These are phyloP conservation scores for Monomorium pharaonis DNA, from an alignment of 1,140 invertebrate genomes.

Conservation along the genomic window DNA sequence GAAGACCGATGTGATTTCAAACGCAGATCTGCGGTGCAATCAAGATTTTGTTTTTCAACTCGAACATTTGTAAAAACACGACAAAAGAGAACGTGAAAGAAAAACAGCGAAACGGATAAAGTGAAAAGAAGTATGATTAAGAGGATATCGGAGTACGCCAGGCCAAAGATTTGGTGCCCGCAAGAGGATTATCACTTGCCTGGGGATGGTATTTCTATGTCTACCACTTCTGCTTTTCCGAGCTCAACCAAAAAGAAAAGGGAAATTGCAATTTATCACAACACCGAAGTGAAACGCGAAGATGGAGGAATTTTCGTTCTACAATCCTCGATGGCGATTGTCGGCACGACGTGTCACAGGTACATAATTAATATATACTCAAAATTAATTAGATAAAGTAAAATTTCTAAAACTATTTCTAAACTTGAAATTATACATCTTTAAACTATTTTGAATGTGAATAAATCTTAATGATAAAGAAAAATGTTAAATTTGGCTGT, in stretches of 20 bases:
- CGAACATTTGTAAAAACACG: not conserved
- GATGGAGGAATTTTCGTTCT: conserved; percentile 44
- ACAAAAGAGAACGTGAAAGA: not conserved
- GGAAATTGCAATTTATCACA: conserved; percentile 27
- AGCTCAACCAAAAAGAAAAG: not conserved
- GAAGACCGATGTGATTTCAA: not conserved
- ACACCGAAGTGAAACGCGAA: not conserved
- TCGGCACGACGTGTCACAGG: conserved; percentile 44
- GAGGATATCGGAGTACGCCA: conserved; percentile 8
- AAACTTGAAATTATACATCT: not conserved
- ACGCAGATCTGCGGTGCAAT: conserved; percentile 3
- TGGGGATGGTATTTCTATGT: conserved; percentile 72
- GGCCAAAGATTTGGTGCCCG: conserved; percentile 65
- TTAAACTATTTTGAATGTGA: not conserved
- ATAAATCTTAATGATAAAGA: not conserved
- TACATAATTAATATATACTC: conserved; percentile 36
- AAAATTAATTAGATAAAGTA: not conserved
- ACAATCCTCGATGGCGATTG: conserved; percentile 40
- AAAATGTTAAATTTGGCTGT: too few species aligned
- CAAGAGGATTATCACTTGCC: conserved; percentile 59
- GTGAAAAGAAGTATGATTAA: conserved; percentile 37
- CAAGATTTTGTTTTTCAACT: not conserved
- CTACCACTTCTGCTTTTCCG: conserved; percentile 63
- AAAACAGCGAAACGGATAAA: not conserved
- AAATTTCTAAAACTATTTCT: not conserved